These are phyloP conservation scores for Holotrichia oblita DNA, from an alignment of 1,140 invertebrate species.

Conservation along the genomic window DNA sequence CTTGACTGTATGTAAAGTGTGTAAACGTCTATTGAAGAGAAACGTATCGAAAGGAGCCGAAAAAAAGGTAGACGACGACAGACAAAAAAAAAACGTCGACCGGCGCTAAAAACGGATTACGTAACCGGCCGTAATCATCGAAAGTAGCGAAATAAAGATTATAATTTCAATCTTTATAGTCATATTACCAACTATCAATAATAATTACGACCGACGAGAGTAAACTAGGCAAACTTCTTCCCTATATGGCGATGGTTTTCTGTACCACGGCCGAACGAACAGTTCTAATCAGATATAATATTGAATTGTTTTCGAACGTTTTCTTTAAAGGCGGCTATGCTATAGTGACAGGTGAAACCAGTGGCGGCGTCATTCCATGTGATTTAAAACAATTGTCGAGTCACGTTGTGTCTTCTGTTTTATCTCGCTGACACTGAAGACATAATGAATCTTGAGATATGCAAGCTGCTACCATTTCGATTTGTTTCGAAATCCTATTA, in stretches of 20 bases:
- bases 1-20: background rate
- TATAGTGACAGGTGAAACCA: slow-evolving; percentile 47
- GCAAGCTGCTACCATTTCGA: background rate
- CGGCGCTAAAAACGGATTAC: slow-evolving; percentile 39
- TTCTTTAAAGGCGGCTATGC: slow-evolving; percentile 43
- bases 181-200: slow-evolving; percentile 51
- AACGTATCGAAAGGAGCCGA: background rate
- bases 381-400: slow-evolving; percentile 20
- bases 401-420: background rate
- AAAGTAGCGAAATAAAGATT: slow-evolving; percentile 45
- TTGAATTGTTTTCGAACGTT: slow-evolving; percentile 49
- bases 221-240: slow-evolving; percentile 55
- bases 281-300: slow-evolving; percentile 51
- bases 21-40: background rate
- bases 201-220: slow-evolving; percentile 49
- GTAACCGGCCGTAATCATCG: slow-evolving; percentile 25
- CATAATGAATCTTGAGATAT: background rate
- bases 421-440: slow-evolving; percentile 1
- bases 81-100: slow-evolving; percentile 4
- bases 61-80: background rate
- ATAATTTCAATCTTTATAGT: slow-evolving; percentile 43
- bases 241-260: slow-evolving; percentile 52
- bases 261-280: slow-evolving; percentile 52
- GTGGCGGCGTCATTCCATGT: slow-evolving; percentile 34
- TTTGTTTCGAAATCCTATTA: background rate